These are phyloP conservation scores for Jacana jacana DNA, from an alignment of 2,113 vertebrate genomes.

Conservation along the genomic window DNA sequence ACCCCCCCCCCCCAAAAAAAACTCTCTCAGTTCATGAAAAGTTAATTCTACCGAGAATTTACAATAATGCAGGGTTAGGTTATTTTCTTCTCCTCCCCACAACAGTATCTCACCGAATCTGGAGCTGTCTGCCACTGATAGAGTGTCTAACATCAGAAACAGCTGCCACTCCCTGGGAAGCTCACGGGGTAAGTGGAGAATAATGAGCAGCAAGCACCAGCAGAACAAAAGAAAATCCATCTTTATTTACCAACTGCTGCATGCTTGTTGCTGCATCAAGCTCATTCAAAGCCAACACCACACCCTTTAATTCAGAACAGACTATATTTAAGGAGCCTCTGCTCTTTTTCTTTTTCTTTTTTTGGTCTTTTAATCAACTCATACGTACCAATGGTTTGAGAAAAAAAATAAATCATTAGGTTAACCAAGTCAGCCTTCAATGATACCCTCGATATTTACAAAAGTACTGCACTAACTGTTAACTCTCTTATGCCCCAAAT, in stretches of 20 bases:
- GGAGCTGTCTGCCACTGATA: slow-evolving; percentile 94
- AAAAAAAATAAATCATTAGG: background rate
- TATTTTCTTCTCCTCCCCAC: slow-evolving; percentile 57
- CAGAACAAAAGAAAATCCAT: slow-evolving; percentile 90
- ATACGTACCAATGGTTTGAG: background rate
- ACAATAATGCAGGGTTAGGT: slow-evolving; percentile 54
- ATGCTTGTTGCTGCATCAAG: slow-evolving; percentile 73
- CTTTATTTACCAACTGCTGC: slow-evolving; percentile 92
- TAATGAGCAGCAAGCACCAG: slow-evolving; percentile 85
- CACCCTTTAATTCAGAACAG: slow-evolving; percentile 62
- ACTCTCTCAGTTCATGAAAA: slow-evolving; percentile 68
- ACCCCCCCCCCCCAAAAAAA: slow-evolving; percentile 58
- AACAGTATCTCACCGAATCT: slow-evolving; percentile 73
- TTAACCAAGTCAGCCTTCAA: slow-evolving; percentile 20
- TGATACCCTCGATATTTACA: background rate
- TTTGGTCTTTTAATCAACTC: slow-evolving; percentile 25
- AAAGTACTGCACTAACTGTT: background rate
- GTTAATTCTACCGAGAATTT: slow-evolving; percentile 69
- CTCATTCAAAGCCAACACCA: slow-evolving; percentile 69
- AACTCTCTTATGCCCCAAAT: background rate
- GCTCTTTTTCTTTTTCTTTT: background rate
- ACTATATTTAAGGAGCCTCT: background rate
- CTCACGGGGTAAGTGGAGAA: slow-evolving; percentile 86
- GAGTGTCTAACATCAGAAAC: slow-evolving; percentile 92
- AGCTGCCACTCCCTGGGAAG: slow-evolving; percentile 92